phyloP scores from a whole-genome alignment of 1,140 invertebrate genomes.

The Neodiprion pinetum region DNA sequence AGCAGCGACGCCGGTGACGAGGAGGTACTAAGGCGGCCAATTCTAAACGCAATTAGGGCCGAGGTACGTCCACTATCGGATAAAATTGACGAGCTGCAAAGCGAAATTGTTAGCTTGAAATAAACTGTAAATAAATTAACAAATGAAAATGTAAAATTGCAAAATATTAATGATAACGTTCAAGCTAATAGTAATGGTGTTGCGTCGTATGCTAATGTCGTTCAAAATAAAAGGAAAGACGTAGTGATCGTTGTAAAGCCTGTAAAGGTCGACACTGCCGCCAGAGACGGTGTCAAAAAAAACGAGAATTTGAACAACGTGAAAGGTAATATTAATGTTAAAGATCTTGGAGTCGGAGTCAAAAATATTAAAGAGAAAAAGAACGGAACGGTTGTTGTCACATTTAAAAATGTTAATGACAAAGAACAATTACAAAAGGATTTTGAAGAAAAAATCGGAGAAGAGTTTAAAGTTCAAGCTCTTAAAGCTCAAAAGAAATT shows the following conservation, averaged over 20 bases:
- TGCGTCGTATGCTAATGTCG: not conserved
- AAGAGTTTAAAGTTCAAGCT: constrained; percentile 13
- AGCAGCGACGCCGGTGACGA: not conserved
- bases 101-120: constrained; percentile 7
- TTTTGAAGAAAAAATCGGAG: constrained; percentile 13
- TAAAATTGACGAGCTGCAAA: constrained; percentile 3
- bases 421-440: constrained; percentile 4
- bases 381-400: constrained; percentile 3
- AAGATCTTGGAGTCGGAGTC: constrained; percentile 6
- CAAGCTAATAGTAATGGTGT: not conserved
- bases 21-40: not conserved
- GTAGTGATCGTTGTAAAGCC: not conserved
- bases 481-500: constrained; percentile 20
- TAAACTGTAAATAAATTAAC: not conserved
- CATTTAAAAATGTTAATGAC: constrained; percentile 4
- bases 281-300: not conserved
- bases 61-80: not conserved
- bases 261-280: not conserved
- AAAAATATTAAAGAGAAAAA: constrained; percentile 2
- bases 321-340: not conserved
- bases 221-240: constrained; percentile 5
- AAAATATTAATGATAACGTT: not conserved
- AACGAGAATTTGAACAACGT: not conserved
- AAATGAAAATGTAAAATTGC: not conserved
- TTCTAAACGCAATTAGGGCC: not conserved